Base-by-base conservation (phyloP, 2,888 invertebrate species). In the Leptinotarsa tumamoca region DNA sequence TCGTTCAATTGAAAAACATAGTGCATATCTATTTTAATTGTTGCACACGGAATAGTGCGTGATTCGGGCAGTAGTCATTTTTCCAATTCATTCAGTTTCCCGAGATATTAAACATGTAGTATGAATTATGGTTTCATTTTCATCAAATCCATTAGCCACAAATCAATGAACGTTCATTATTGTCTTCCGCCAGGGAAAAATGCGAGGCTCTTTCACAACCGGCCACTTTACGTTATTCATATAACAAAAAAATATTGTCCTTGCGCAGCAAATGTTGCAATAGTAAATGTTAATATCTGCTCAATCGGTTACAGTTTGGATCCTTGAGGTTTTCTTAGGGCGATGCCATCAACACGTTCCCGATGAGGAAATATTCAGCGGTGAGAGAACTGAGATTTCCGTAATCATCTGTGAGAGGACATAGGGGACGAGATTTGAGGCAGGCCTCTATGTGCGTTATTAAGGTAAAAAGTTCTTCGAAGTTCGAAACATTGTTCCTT, bases 391-490 rank as follows among this genome's bases (percentile, higher is more conserved):
- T 69, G 17, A 81, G 72, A 69, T 83, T 82, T 51, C 75, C 80
- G 15, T 82, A 83, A 72, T 84, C 83, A 69, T 74, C 73, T 58
- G 80, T 82, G 13, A 84, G n/a, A 5, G 84, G 80, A 17, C 71
- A 74, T 1, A 86, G n/a, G 7, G 85, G 86, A 23, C 85, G 68
- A 3, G 83, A 85, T 73, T 85, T 86, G 18, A 85, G 72, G 67
- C 82, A 77, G 1, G 83, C 80, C 75, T 86, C 84, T 52, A 87
- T 83, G 67, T 84, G 84, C n/a, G 71, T 76, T 0, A 84, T n/a
- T 13, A 85, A 4, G 1, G 85, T 87, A 18, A 70, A 49, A 72
- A 85, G 78, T 67, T 87, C 84, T 76, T 86, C 85, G 69, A 76
- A 84, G 1, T 80, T 87, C 7, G 85, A 50, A 4, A 67, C 63